Conservation (phyloP, 2,113 vertebrate genomes). For the Corythaixoides concolor region DNA sequence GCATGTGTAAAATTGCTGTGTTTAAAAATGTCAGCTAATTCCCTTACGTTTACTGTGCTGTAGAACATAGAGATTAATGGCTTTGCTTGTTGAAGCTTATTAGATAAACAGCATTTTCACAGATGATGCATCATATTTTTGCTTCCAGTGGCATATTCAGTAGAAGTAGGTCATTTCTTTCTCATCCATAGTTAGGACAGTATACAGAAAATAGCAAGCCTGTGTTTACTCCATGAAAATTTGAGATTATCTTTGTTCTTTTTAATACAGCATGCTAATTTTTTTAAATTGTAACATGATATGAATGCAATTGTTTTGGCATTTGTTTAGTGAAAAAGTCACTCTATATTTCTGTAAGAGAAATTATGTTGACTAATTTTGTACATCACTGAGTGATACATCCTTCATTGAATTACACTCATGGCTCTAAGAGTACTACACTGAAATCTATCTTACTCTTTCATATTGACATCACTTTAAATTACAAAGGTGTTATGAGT, state of each 20-base stretch:
- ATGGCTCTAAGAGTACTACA: not conserved
- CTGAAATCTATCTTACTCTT: not conserved
- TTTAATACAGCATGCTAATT: not conserved
- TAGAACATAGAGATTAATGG: constrained; percentile 50
- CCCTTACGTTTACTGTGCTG: not conserved
- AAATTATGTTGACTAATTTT: not conserved
- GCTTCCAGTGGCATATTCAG: not conserved
- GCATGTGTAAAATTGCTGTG: constrained; percentile 27
- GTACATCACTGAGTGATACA: not conserved
- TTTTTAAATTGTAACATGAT: not conserved
- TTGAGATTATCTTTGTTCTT: not conserved
- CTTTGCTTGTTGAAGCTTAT: constrained; percentile 48
- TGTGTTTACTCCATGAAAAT: not conserved
- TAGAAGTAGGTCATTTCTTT: not conserved
- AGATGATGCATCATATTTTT: not conserved
- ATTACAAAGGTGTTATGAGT: not conserved
- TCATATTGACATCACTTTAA: not conserved
- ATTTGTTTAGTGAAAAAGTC: not conserved
- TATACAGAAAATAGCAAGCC: not conserved
- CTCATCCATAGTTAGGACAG: not conserved
- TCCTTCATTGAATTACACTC: not conserved
- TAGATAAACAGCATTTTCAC: not conserved
- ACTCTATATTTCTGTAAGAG: not conserved
- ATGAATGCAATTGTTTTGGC: not conserved
- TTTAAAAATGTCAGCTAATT: not conserved